phyloP scores from a whole-genome alignment of 2,888 invertebrate species.

The Pterostichus madidus region DNA sequence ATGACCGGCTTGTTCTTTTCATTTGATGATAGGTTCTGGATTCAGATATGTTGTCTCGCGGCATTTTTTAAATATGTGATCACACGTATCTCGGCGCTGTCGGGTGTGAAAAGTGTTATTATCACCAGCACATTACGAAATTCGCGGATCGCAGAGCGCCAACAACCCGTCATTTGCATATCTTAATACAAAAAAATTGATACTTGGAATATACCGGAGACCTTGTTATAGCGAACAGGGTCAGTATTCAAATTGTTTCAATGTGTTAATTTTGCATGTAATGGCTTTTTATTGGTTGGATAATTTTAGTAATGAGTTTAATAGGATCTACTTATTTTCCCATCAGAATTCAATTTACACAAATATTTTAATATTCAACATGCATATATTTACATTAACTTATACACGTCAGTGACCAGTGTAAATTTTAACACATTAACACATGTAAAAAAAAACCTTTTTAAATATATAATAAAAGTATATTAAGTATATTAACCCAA shows the following conservation, averaged over 20 bases:
- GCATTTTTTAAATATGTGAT: conserved; percentile 31
- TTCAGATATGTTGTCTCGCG: conserved; percentile 30
- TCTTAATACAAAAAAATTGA: conserved; percentile 40
- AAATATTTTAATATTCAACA: conserved; percentile 28
- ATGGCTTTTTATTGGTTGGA: conserved; percentile 13
- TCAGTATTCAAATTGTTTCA: conserved; percentile 8
- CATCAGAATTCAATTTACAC: conserved; percentile 39
- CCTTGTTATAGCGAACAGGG: conserved; percentile 24
- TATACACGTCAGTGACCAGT: not conserved
- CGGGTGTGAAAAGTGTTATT: conserved; percentile 51
- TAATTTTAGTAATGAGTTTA: conserved; percentile 46
- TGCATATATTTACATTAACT: conserved; percentile 12
- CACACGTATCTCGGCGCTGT: conserved; percentile 32
- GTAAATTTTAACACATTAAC: too few relatives aligned
- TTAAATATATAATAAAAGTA: too few relatives aligned
- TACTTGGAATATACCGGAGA: conserved; percentile 31
- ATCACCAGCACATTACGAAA: conserved; percentile 53
- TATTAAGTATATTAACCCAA: too few relatives aligned
- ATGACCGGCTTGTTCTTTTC: conserved; percentile 7
- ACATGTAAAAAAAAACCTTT: too few relatives aligned
- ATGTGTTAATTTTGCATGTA: conserved; percentile 47
- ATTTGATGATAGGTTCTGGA: conserved; percentile 35
- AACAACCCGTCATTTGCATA: conserved; percentile 50
- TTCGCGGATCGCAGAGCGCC: conserved; percentile 18
- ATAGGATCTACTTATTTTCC: conserved; percentile 37